Evolutionary conservation across 2,113 vertebrate species (phyloP), one percentile per base, ranked within the genome.

Genomic region (Plecotus auritus): DNA sequence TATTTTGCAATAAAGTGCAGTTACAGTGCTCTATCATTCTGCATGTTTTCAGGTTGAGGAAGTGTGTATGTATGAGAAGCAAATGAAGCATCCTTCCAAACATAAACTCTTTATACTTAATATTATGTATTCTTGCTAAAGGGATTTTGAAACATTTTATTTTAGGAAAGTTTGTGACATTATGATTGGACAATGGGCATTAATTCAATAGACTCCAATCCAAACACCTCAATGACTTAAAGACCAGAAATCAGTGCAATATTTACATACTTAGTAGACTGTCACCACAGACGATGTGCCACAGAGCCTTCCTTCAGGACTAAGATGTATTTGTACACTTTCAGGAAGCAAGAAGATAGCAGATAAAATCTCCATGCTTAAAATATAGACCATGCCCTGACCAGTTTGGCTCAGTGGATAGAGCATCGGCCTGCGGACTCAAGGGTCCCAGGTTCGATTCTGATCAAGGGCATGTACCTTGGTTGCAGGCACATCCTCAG

Each of bases 131-230:
- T 20, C 64, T 93, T 95, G 86, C 47, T 67, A 76, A 54, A 66
- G 17, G 3, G 7, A 8, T 70, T 59, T 70, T 35, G 20, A 74
- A 95, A 69, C 16, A 69, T 77, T 81, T 76, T 77, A 49, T 78
- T 56, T 90, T 82, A 93, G n/a, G 40, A 22, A 76, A 92, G 45
- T 66, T 5, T 94, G 22, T 61, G 91, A 96, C 40, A 83, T 45
- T 94, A 37, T 37, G 26, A 93, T 10, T 45, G 17, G 35, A 37
- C 23, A 89, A 23, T 37, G 13, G 49, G 9, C 7, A 28, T 40
- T 83, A 26, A 66, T 70, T 66, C 28, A 84, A 74, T 2, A 95
- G 73, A 40, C 51, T 94, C 77, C 22, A 84, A 4, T 77, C 2
- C 26, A 86, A 92, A 90, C 12, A 9, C 14, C 32, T 78, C 10